Base-by-base conservation (phyloP, 2,113 vertebrate genomes). In the Nesoenas mayeri region DNA sequence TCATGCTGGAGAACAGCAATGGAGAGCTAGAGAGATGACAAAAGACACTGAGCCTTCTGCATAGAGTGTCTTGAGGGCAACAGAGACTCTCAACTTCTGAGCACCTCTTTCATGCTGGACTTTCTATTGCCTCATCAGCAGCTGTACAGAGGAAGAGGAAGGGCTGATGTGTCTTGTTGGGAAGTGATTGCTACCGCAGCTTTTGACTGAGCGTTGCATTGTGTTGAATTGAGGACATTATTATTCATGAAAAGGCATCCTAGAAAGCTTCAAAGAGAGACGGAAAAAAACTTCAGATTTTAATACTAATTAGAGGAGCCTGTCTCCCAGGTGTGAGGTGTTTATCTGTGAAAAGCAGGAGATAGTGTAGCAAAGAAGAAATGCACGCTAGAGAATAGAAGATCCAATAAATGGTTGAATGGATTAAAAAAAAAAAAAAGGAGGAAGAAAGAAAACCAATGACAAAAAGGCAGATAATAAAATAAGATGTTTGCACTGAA, bases 271-370 rank as follows among this genome's bases (percentile, higher is more conserved):
- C 96, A 97, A 97, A 97, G 94, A 91, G 38, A 78, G 94, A 47
- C 70, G 75, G 94, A 69, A 93, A 93, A 79, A 97, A 94, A 74
- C 44, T 97, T 96, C 51, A 90, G 85, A 94, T 96, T 98, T 97
- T 98, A 98, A 97, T 97, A 91, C 94, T 97, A 98, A 98, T 98
- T 98, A 98, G 94, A 98, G 71, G 91, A 95, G 92, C 96, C 93
- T 96, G 93, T 98, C 96, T 97, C 95, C 96, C 97, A 97, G 97
- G 97, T 98, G 97, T 97, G 91, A 96, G 86, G 97, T 97, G 93
- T 98, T 98, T 98, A 97, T 98, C 97, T 97, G 88, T 88, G 89
- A 88, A 97, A 97, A 97, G 91, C 97, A 92, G 85, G 69, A 97
- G 96, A 98, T 91, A 97, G 93, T 91, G 93, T 89, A 94, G 95